Evolutionary conservation across 2,888 invertebrate species (phyloP).

Genomic region (Cetonia aurata): DNA sequence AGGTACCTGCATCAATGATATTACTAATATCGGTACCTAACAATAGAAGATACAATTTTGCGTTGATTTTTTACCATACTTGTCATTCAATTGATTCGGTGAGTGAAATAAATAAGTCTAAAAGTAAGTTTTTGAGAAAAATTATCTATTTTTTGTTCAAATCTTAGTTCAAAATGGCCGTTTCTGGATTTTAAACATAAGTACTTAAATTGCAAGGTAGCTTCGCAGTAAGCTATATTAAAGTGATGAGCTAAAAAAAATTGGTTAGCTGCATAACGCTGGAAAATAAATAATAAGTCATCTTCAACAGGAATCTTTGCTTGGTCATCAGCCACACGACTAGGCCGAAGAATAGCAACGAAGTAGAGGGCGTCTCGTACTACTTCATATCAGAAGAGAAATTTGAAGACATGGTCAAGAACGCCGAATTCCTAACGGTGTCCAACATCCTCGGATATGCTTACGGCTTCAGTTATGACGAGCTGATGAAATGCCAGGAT

Average conservation of each 20-base stretch:
- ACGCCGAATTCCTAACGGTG: conserved; percentile 65
- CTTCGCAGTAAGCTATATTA: background rate
- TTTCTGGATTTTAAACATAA: too few relatives aligned
- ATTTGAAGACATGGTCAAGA: conserved; percentile 62
- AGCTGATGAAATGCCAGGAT: conserved; percentile 58
- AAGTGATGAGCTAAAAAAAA: background rate
- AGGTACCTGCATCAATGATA: conserved; percentile 36
- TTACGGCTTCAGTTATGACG: conserved; percentile 65
- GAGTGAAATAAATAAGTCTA: too few relatives aligned
- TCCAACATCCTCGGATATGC: conserved; percentile 63
- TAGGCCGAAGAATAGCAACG: conserved; percentile 55
- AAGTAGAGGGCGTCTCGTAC: conserved; percentile 59
- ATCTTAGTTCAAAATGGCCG: too few relatives aligned
- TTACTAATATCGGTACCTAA: too few relatives aligned
- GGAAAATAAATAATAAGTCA: background rate
- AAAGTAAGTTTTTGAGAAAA: too few relatives aligned
- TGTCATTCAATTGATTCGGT: too few relatives aligned
- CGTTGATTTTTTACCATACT: too few relatives aligned
- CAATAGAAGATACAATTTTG: too few relatives aligned
- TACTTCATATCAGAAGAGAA: conserved; percentile 60
- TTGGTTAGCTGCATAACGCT: background rate
- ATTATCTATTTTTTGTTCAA: too few relatives aligned
- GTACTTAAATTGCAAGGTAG: too few relatives aligned
- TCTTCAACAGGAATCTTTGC: conserved; percentile 54
- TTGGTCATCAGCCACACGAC: conserved; percentile 64